Base-by-base conservation (phyloP, 2,113 vertebrate genomes). In the Indicator indicator region DNA sequence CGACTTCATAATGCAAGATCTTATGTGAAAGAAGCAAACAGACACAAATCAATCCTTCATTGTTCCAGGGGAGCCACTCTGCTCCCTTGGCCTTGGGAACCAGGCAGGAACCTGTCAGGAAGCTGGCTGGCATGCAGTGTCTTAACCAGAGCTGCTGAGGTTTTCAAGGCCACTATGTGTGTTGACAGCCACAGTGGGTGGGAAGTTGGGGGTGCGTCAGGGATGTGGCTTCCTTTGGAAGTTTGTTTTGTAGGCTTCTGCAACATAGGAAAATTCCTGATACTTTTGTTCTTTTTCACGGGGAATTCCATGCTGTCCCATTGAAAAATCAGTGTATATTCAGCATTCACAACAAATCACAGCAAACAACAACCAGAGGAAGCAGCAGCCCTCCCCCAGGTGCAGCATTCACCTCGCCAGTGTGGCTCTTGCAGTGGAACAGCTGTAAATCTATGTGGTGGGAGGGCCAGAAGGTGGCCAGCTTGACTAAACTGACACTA, bases 111-210 rank as follows among this genome's bases (percentile, higher is more conserved):
- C 32, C 46, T 26, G 2, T 9, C 21, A 16, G 19, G 48, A 36
- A 68, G 36, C n/a, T 0, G 2, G 26, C 6, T 16, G 42, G 40
- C 33, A 38, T 0, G 0, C 2, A 3, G 33, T 36, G 33, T 44
- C 83, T 11, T 24, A 21, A 24, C 18, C 5, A 9, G 4, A 68
- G n/a, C 36, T 3, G 1, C 46, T 9, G 52, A 50, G 23, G 36
- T 14, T 44, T 67, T 12, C 52, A 28, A 44, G n/a, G 40, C 26
- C 32, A n/a, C 26, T 4, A 36, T 36, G 0, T 19, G 46, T 1
- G 1, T 46, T 24, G 13, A 78, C 79, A 77, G 79, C 46, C 44
- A 19, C 38, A 6, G 12, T 5, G 3, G 11, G 5, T 16, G 9
- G 10, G 32, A 65, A 27, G 28, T 9, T 26, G 2, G 27, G 13